Conservation (phyloP, 2,888 invertebrate species). For the Lasius fuliginosus region DNA sequence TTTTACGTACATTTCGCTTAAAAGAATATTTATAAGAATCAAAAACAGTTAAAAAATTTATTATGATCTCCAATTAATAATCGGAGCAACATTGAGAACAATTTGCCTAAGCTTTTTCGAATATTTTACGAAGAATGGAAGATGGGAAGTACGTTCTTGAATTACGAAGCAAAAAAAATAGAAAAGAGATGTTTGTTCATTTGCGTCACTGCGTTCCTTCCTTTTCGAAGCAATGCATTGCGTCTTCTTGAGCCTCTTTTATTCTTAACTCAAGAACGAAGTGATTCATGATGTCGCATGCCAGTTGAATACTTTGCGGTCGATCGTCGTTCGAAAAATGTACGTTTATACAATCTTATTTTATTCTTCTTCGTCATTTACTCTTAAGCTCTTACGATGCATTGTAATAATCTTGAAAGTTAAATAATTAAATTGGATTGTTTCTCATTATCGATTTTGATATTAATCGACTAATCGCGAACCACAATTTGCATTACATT, state of each 20-base stretch:
- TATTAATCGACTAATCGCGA: background rate
- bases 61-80: background rate
- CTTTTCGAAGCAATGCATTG: slow-evolving; percentile 29
- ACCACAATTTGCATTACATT: background rate
- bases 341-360: slow-evolving; percentile 30
- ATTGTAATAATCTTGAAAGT: background rate
- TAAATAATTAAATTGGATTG: background rate
- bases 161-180: slow-evolving; percentile 27
- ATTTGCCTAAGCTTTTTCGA: background rate
- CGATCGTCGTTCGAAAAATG: slow-evolving; percentile 42
- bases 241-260: slow-evolving; percentile 51
- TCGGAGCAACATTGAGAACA: background rate
- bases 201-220: slow-evolving; percentile 54
- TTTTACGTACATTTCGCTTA: background rate
- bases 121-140: background rate
- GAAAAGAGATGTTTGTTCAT: slow-evolving; percentile 30
- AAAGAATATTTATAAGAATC: background rate
- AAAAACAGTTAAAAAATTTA: background rate
- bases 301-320: slow-evolving; percentile 36
- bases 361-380: slow-evolving; percentile 7
- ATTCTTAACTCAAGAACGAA: slow-evolving; percentile 63
- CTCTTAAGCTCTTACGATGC: slow-evolving; percentile 15
- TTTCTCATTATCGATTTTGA: slow-evolving; percentile 1
- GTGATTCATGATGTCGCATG: slow-evolving; percentile 65
- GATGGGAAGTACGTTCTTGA: slow-evolving; percentile 19